Percentiles rank a stretch among this genome's conserved stretches.
These are phyloP conservation scores for Illadopsis cleaveri DNA, from an alignment of 2,113 vertebrate genomes.

Conservation along the genomic window DNA sequence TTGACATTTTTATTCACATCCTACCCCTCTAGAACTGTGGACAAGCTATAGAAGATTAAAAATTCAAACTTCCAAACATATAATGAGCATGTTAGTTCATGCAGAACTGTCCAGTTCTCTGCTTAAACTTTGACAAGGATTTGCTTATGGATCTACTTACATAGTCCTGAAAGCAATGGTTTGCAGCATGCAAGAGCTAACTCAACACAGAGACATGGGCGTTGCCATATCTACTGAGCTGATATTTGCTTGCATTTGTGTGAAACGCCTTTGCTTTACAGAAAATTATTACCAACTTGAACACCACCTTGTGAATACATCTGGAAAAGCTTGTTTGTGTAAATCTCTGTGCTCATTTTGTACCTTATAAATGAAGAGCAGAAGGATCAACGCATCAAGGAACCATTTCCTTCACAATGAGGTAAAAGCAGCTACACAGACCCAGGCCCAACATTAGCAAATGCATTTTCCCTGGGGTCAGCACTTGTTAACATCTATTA, in stretches of 20 bases:
- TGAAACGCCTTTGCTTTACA: background rate
- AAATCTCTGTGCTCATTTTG: background rate
- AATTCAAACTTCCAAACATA: background rate
- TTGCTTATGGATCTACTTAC: background rate
- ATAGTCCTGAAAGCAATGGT: background rate
- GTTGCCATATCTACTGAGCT: background rate
- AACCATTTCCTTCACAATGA: background rate
- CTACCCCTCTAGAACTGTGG: background rate
- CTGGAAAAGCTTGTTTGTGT: background rate
- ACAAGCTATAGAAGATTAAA: background rate
- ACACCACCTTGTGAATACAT: background rate
- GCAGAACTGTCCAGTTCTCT: background rate
- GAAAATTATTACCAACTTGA: background rate
- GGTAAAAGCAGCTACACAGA: background rate
- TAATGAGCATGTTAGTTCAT: background rate
- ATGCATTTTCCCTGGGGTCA: background rate
- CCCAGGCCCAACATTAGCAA: background rate
- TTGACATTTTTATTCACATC: background rate
- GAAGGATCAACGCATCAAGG: background rate
- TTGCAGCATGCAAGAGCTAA: background rate
- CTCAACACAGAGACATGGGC: background rate
- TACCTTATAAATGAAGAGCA: background rate
- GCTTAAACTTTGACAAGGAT: background rate
- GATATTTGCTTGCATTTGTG: background rate
- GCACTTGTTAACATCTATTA: conserved; percentile 15